These are phyloP conservation scores for Anseranas semipalmata DNA, from an alignment of 2,113 vertebrate genomes.

Conservation along the genomic window DNA sequence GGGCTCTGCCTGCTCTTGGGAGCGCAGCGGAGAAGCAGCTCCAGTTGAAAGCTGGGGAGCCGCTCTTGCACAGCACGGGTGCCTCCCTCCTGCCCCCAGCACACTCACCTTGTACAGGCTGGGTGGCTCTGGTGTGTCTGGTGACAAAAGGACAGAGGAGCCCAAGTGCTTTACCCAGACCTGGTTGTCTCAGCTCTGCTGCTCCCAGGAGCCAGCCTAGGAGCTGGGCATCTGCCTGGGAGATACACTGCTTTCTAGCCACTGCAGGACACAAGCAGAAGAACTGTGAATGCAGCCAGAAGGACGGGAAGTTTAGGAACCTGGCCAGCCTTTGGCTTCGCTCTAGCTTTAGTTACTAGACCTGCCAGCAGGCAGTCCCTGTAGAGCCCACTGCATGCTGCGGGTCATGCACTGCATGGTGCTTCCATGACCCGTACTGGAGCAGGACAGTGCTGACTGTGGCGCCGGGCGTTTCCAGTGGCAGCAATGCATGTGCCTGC, in stretches of 20 bases:
- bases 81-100: background rate
- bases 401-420: background rate
- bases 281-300: background rate
- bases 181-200: background rate
- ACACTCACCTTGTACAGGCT: background rate
- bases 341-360: background rate
- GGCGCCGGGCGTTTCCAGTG: background rate
- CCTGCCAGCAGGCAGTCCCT: background rate
- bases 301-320: background rate
- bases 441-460: background rate
- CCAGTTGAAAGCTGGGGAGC: background rate
- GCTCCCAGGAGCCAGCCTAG: background rate
- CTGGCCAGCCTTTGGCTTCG: background rate
- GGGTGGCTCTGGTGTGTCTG: background rate
- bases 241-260: background rate
- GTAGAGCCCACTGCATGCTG: background rate
- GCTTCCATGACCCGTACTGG: background rate
- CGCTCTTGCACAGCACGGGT: fast-evolving
- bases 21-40: background rate
- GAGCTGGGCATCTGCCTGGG: background rate
- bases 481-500: background rate
- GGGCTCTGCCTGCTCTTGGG: background rate
- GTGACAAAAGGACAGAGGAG: background rate
- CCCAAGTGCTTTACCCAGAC: background rate
- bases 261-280: background rate